Conservation (phyloP, 53 echinoderm and acorn worm species). For the Crossaster papposus region DNA sequence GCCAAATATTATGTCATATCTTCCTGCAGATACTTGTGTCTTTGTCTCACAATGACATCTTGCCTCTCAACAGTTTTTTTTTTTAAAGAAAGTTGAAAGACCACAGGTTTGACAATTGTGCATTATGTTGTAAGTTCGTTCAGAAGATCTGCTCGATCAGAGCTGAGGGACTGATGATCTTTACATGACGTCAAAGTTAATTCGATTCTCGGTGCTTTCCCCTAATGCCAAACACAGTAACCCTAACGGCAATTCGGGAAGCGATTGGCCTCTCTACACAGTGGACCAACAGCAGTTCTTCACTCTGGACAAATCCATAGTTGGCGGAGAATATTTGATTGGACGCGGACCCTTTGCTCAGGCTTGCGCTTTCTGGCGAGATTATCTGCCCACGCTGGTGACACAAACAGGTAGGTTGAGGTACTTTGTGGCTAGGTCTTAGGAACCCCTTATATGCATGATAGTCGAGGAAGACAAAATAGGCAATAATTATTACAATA, state of each 20-base stretch:
- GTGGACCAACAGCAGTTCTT: neutral
- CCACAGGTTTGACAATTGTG: too few species aligned
- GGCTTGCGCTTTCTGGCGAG: neutral
- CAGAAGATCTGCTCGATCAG: too few species aligned
- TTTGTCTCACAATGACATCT: too few species aligned
- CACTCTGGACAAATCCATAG: neutral
- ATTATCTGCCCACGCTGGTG: neutral
- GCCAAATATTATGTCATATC: too few species aligned
- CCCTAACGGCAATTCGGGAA: neutral
- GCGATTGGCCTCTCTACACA: neutral
- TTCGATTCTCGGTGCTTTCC: neutral
- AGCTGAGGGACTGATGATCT: too few species aligned
- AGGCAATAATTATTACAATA: too few species aligned
- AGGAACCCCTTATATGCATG: too few species aligned
- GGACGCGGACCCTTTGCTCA: neutral
- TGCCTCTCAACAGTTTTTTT: too few species aligned
- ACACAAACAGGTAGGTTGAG: slow-evolving; percentile 6
- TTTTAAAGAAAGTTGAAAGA: too few species aligned
- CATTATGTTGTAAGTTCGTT: too few species aligned
- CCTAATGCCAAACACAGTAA: neutral
- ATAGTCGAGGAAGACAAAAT: too few species aligned
- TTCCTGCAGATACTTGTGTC: too few species aligned
- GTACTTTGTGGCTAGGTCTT: neutral
- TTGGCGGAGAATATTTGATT: neutral
- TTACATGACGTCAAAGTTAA: neutral